A percentile compares a stretch with the other conserved stretches of the same genome.
Conservation (phyloP, 1,140 invertebrate species). For the Camponotus floridanus region DNA sequence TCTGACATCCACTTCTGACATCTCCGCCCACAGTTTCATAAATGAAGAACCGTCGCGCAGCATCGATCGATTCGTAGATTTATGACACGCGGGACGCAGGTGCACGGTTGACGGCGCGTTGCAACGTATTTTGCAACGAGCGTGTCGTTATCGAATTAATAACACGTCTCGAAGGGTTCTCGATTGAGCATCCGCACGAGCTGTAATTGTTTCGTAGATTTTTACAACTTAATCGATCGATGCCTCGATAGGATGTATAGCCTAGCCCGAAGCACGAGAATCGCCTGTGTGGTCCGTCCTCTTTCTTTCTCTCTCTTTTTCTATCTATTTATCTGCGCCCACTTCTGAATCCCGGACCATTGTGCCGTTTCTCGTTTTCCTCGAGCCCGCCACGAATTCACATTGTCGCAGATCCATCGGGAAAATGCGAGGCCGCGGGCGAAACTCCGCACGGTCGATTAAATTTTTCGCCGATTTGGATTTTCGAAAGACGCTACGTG, state of each 20-base stretch:
- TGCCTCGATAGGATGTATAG: slow-evolving; percentile 59
- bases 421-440: slow-evolving; percentile 68
- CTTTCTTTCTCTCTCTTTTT: neutral
- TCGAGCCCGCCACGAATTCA: neutral
- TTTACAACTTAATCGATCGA: slow-evolving; percentile 72
- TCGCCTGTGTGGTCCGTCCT: slow-evolving; percentile 70
- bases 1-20: too few relatives aligned
- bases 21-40: slow-evolving; percentile 56
- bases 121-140: neutral
- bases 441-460: slow-evolving; percentile 71
- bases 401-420: slow-evolving; percentile 66
- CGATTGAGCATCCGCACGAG: slow-evolving; percentile 60
- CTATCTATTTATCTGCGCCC: neutral
- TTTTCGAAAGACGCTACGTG: slow-evolving; percentile 66
- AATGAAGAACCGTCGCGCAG: slow-evolving; percentile 42
- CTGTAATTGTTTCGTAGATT: slow-evolving; percentile 62
- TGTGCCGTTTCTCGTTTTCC: slow-evolving; percentile 22
- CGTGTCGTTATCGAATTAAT: slow-evolving; percentile 57
- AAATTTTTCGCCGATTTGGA: slow-evolving; percentile 74
- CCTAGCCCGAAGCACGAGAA: slow-evolving; percentile 44
- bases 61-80: slow-evolving; percentile 47
- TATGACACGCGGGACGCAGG: slow-evolving; percentile 67
- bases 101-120: slow-evolving; percentile 24
- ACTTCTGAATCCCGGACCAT: slow-evolving; percentile 23
- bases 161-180: slow-evolving; percentile 53